Evolutionary conservation across 2,888 invertebrate species (phyloP), one percentile per base, ranked within the genome.

Genomic region (Temnothorax ravouxi): DNA sequence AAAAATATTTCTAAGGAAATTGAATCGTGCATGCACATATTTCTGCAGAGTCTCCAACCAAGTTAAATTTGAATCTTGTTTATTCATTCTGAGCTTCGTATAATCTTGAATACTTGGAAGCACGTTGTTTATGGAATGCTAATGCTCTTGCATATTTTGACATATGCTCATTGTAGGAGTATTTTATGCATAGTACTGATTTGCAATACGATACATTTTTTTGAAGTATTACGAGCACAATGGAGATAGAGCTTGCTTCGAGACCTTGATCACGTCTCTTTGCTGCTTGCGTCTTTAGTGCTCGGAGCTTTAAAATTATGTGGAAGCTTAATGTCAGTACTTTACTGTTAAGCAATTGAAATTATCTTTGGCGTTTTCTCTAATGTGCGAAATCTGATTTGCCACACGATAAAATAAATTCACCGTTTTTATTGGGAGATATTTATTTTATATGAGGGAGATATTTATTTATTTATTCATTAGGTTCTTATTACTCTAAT

Each of bases 191-290:
- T 69, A 56, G n/a, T 38, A 71, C 62, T 75, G 44, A 62, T 47
- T 72, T 47, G 56, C 34, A 59, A 50, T 15, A 64, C 13, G 54
- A 41, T 47, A 84, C 66, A 34, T 74, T 54, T 85, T 38, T 84
- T 69, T 83, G 79, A 84, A 83, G 86, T 18, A 47, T 25, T 69
- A 85, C 75, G 83, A 86, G 88, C 84, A 88, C 88, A 87, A 79
- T 61, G n/a, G 15, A 41, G 41, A 71, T 34, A 72, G 80, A 92
- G 90, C 80, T 88, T 88, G 88, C 89, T 87, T 50, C 89, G 92
- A 91, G 92, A 91, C 90, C 91, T 88, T 94, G 94, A 94, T 94
- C 94, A 94, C 91, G 92, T 88, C 91, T 93, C 93, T 93, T 85
- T 88, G 91, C 86, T 84, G 34, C 86, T 86, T 47, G 4, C 11